Conservation (phyloP, 2,113 vertebrate species). For the Microtus ochrogaster region DNA sequence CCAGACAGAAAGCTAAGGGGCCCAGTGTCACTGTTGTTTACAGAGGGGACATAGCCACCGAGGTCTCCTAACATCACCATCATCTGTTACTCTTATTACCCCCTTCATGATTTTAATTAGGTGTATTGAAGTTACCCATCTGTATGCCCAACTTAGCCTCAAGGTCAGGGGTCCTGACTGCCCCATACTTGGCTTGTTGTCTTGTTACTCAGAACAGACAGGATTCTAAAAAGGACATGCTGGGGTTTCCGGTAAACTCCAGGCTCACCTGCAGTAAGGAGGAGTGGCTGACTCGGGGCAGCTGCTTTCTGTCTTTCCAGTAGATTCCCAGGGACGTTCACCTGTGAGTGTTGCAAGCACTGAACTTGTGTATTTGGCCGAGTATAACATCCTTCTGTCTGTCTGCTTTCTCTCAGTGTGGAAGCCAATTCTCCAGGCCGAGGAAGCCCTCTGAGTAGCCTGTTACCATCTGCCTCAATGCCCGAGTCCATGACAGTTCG, state of each 20-base stretch:
- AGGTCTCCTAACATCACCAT: background rate
- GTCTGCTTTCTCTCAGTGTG: slow-evolving; percentile 86
- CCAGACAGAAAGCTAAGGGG: background rate
- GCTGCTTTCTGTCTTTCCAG: background rate
- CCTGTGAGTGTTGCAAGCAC: background rate
- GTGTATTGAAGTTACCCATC: background rate
- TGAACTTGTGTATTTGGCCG: background rate
- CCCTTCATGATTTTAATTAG: background rate
- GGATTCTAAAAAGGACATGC: background rate
- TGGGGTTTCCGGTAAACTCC: background rate
- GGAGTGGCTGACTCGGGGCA: too few relatives aligned
- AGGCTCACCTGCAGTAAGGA: background rate
- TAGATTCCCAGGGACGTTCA: rapidly evolving
- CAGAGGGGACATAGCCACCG: background rate
- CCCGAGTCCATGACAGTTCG: slow-evolving; percentile 97
- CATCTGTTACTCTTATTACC: too few relatives aligned
- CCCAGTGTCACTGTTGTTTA: background rate
- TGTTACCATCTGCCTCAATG: slow-evolving; percentile 87
- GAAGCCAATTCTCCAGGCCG: slow-evolving; percentile 88
- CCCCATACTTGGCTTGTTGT: rapidly evolving
- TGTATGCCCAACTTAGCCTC: background rate
- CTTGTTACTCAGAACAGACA: background rate
- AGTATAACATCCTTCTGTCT: slow-evolving; percentile 47
- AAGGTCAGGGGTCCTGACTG: background rate
- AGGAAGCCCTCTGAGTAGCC: slow-evolving; percentile 82